Evolutionary conservation across 2,113 vertebrate species (phyloP).

Genomic region (Phoenicopterus ruber): DNA sequence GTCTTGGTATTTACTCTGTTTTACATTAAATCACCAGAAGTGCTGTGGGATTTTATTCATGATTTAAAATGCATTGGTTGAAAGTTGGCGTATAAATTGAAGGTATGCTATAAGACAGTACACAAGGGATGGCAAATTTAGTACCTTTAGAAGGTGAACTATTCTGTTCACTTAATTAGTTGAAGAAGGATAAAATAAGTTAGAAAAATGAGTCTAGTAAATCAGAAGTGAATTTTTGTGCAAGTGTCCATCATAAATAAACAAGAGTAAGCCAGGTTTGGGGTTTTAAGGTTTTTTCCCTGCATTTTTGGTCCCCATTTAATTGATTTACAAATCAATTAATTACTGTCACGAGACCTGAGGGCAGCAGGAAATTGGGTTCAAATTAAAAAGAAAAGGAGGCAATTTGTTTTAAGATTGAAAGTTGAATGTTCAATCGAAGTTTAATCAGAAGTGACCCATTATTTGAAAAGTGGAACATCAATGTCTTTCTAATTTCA

Average conservation of each 20-base stretch:
- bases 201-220: constrained; percentile 18
- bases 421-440: constrained; percentile 68
- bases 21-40: background rate
- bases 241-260: constrained; percentile 33
- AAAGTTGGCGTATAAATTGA: constrained; percentile 16
- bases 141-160: constrained; percentile 5
- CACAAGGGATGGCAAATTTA: constrained; percentile 26
- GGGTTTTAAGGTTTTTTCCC: background rate
- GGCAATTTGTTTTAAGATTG: constrained; percentile 70
- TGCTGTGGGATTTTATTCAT: background rate
- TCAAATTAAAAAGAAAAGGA: constrained; percentile 70
- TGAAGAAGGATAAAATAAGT: constrained; percentile 1
- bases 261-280: background rate
- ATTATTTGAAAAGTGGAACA: constrained; percentile 67
- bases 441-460: constrained; percentile 74
- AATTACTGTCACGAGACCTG: constrained; percentile 61
- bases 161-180: constrained; percentile 35
- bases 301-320: constrained; percentile 32
- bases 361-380: constrained; percentile 63
- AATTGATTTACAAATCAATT: constrained; percentile 73
- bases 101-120: background rate
- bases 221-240: constrained; percentile 32
- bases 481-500: constrained; percentile 69
- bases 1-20: background rate
- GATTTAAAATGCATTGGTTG: constrained; percentile 2